Base-by-base conservation (phyloP, 2,797 vertebrate species). In the Crax fasciolata region DNA sequence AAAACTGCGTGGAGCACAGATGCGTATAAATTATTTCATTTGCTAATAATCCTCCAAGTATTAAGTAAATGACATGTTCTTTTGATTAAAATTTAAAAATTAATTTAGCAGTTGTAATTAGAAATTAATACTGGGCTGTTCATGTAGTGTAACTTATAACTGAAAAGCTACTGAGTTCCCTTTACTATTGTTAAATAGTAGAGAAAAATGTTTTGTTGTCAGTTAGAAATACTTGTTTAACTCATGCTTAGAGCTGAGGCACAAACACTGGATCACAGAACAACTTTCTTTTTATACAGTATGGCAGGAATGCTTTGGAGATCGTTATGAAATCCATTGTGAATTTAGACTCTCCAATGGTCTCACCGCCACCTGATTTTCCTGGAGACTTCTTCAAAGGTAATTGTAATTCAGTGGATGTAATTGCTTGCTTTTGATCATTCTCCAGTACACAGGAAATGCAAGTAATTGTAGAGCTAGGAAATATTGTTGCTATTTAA, bases 251-350 rank as follows among this genome's bases (percentile, higher is more conserved):
- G 32, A 51, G 49, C 81, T 73, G 74, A 66, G 74, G 27, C n/a
- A 23, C 51, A 78, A 63, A 59, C 8, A 5, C 24, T 55, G 41
- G 14, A 16, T 81, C 13, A 7, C 10, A 8, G 5, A 86, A 30
- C 23, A 63, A 3, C 27, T 74, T 78, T 91, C 62, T 32, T 59
- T 58, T 27, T n/a, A 49, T 21, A 7, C 97, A 99, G 99, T 99
- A 99, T 74, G 99, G 99, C 90, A 98, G 99, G 98, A 99, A 99
- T 18, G 99, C 99, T 94, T 98, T 99, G 94, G 99, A 99, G 96
- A 99, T 99, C 23, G 99, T 99, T 65, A 99, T 99, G 99, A 99
- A 99, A 97, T 99, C 99, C 9, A 99, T 99, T 52, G 99, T 99
- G 61, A 99, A 98, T 97, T 97, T 99, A 11, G 99, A 99, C 76